Percentiles rank a stretch among this genome's conserved stretches.
These are phyloP conservation scores for Muntiacus reevesi DNA, from an alignment of 2,113 vertebrate species.

Conservation along the genomic window DNA sequence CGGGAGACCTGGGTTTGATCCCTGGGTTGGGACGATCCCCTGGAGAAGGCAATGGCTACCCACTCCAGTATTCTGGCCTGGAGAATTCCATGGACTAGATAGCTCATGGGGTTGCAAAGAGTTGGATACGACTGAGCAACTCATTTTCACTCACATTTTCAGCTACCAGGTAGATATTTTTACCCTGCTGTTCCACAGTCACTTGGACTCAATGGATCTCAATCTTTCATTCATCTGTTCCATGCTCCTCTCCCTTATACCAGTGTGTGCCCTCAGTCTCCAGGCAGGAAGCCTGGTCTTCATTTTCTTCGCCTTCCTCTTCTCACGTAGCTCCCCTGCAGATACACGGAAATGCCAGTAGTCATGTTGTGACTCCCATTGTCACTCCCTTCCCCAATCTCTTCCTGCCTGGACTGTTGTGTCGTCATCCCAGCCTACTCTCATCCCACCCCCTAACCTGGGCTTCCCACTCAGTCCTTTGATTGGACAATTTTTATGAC, in stretches of 20 bases:
- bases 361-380: background rate
- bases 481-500: background rate
- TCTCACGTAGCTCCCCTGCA: background rate
- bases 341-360: background rate
- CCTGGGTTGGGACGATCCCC: background rate
- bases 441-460: background rate
- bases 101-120: background rate
- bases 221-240: background rate
- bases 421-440: background rate
- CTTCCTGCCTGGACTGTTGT: background rate
- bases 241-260: background rate
- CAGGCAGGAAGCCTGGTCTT: background rate
- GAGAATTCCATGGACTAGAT: background rate
- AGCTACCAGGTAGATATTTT: background rate
- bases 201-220: background rate
- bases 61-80: background rate
- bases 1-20: background rate
- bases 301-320: background rate
- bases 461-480: background rate
- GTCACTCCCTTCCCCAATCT: no score
- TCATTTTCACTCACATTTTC: background rate
- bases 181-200: background rate
- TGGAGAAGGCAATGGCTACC: background rate
- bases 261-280: background rate
- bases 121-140: background rate